Conservation (phyloP, 2,888 invertebrate genomes). For the Sceliomorpha sp. region DNA sequence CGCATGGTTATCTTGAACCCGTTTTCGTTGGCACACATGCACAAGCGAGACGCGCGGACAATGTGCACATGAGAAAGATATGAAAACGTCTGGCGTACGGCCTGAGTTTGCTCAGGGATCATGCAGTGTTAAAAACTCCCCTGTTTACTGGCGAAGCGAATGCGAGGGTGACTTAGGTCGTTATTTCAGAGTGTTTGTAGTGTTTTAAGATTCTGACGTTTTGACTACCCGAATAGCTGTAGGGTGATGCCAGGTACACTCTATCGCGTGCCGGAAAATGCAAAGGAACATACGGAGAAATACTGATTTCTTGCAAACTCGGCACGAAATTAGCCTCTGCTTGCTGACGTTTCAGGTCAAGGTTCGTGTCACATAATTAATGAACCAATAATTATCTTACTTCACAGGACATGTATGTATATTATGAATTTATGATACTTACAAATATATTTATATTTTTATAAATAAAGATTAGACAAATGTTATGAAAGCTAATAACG, state of each 20-base stretch:
- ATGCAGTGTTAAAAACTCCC: conserved; percentile 80
- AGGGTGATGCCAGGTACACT: conserved; percentile 55
- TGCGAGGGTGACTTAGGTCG: conserved; percentile 74
- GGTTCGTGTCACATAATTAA: too few species aligned
- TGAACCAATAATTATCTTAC: conserved; percentile 14
- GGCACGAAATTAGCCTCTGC: conserved; percentile 1
- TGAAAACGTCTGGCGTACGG: conserved; percentile 63
- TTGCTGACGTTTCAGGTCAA: conserved; percentile 7
- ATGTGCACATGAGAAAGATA: conserved; percentile 53
- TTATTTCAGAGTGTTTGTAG: conserved; percentile 79
- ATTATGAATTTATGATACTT: too few species aligned
- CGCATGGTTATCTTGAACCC: conserved; percentile 49
- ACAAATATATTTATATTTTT: too few species aligned
- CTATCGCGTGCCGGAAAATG: conserved; percentile 49
- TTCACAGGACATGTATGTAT: too few species aligned
- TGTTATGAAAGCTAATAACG: too few species aligned
- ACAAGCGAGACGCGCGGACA: conserved; percentile 41
- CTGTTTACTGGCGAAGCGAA: conserved; percentile 75
- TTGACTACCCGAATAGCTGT: conserved; percentile 72
- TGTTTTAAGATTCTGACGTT: conserved; percentile 80
- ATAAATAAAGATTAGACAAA: too few species aligned
- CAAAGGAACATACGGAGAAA: conserved; percentile 20
- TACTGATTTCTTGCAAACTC: not conserved
- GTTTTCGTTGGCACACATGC: conserved; percentile 27
- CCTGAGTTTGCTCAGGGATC: conserved; percentile 78